Conservation (phyloP, 2,797 vertebrate species). For the Lepidocolaptes lacrymiger region DNA sequence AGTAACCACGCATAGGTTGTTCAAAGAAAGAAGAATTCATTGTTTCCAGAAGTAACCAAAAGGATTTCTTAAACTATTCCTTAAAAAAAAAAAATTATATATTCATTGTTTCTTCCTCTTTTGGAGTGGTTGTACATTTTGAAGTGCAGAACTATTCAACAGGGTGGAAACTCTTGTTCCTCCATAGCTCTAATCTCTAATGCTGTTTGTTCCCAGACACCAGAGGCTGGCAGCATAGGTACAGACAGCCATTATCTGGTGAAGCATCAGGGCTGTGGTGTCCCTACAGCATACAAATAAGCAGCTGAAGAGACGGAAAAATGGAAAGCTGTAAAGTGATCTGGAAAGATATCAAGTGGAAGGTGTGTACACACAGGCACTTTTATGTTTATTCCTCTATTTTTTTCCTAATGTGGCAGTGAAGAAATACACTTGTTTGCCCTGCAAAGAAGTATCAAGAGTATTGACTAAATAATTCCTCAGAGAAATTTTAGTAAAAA, state of each 20-base stretch:
- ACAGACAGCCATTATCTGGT: conserved; percentile 31
- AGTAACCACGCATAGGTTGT: not conserved
- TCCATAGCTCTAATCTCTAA: not conserved
- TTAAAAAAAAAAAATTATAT: not conserved
- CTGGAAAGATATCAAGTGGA: conserved; percentile 14
- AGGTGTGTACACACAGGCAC: not conserved
- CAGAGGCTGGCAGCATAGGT: not conserved
- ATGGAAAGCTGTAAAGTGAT: conserved; percentile 56
- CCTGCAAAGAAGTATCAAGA: not conserved
- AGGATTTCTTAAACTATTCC: not conserved
- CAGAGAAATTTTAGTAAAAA: not conserved
- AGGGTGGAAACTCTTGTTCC: not conserved
- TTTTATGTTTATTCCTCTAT: conserved; percentile 27
- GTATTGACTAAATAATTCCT: not conserved
- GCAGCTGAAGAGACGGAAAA: conserved; percentile 32
- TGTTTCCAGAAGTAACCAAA: not conserved
- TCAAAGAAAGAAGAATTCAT: not conserved
- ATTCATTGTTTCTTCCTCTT: not conserved
- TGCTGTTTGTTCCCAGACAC: conserved; percentile 26
- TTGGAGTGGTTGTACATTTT: not conserved
- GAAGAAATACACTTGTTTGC: not conserved
- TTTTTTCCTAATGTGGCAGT: not conserved
- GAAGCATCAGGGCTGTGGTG: conserved; percentile 28
- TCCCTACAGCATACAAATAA: conserved; percentile 53
- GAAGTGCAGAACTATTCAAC: not conserved